Conservation (phyloP, 2,888 invertebrate genomes). For the Cyclophora punctaria region DNA sequence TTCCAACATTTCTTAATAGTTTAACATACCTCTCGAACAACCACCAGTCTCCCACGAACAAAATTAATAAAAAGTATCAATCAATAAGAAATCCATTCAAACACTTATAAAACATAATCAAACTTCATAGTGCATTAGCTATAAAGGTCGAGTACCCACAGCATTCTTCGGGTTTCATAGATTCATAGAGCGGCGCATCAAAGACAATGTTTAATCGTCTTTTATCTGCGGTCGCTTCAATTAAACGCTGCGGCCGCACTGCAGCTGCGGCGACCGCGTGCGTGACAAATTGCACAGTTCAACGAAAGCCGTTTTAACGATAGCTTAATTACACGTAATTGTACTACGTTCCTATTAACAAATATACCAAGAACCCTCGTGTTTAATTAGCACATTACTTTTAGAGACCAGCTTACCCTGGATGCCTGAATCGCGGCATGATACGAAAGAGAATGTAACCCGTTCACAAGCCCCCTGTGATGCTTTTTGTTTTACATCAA, state of each 20-base stretch:
- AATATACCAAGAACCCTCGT: background rate
- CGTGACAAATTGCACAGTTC: conserved; percentile 48
- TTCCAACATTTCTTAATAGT: too few relatives aligned
- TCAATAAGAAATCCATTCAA: background rate
- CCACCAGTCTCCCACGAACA: too few relatives aligned
- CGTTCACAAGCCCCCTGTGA: conserved; percentile 2
- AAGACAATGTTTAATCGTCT: conserved; percentile 21
- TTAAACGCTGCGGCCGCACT: conserved; percentile 15
- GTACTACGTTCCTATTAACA: conserved; percentile 12
- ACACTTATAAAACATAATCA: conserved; percentile 4
- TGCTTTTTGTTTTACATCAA: conserved; percentile 22
- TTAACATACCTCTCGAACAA: too few relatives aligned
- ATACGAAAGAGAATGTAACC: conserved; percentile 17
- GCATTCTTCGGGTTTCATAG: conserved; percentile 12
- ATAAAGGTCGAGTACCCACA: conserved; percentile 4
- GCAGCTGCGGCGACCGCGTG: conserved; percentile 24
- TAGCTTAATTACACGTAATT: conserved; percentile 53
- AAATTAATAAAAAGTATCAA: too few relatives aligned
- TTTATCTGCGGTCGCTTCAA: conserved; percentile 26
- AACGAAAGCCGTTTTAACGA: conserved; percentile 40
- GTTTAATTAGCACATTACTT: background rate
- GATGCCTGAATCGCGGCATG: background rate
- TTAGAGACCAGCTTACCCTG: conserved; percentile 14
- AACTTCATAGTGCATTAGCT: background rate
- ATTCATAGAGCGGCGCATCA: conserved; percentile 17